Evolutionary conservation across 2,888 invertebrate genomes (phyloP), one percentile per base, ranked within the genome.

Genomic region (Tetrapedia diversipes): DNA sequence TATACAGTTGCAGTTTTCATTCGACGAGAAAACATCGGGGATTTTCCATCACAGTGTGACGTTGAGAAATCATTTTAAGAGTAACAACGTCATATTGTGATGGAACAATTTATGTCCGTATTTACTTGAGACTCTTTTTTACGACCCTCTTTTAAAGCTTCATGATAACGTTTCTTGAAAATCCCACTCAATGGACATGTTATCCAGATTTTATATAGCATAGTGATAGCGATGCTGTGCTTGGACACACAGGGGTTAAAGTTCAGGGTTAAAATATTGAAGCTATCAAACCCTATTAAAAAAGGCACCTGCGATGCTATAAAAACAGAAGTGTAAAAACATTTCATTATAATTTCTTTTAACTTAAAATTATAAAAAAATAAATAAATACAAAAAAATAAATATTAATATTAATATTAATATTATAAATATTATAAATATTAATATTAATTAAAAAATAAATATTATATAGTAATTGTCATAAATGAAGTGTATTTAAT

Each of bases 251-350:
- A n/a, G 56, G 34, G n/a, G 56, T 24, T 29, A 56, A 68, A 77
- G 67, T 72, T 72, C 60, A 41, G 51, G 47, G 64, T 22, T 60
- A 47, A 39, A 39, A 45, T 29, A 24, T 64, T 56, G 34, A 61
- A 19, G n/a, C 39, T 14, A 14, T 0, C 4, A 16, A 39, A 16
- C 16, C 19, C 39, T 37, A 22, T 16, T 10, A n/a, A 22, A 24
- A n/a, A 47, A 54, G 41, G 34, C 10, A 3, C 41, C 22, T n/a
- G 37, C 37, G n/a, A 22, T 37, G 22, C 16, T 19, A 10, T 4
- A n/a, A 43, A n/a, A 47, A n/a, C n/a, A n/a, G n/a, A n/a, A n/a
- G n/a, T n/a, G n/a, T n/a, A n/a, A n/a, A n/a, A n/a, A n/a, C n/a
- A n/a, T n/a, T n/a, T n/a, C n/a, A n/a, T n/a, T n/a, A n/a, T n/a